Percentiles rank a stretch among this genome's conserved stretches.
These are phyloP conservation scores for Clitarchus hookeri DNA, from an alignment of 2,888 invertebrate species.

Conservation along the genomic window DNA sequence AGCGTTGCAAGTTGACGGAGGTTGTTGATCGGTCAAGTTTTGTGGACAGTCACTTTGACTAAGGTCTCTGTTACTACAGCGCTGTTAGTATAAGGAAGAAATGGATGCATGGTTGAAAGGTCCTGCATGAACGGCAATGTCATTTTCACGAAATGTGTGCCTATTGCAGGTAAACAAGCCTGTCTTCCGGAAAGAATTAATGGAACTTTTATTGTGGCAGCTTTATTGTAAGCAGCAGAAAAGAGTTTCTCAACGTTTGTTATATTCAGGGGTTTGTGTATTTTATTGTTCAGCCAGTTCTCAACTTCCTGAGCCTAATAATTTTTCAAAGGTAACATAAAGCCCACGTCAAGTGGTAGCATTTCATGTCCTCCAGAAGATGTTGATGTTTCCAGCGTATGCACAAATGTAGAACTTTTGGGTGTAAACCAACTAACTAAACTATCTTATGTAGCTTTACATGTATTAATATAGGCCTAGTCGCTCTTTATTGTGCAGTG, in stretches of 20 bases:
- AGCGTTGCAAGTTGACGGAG: background rate
- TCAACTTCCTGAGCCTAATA: background rate
- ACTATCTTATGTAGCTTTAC: too few species aligned
- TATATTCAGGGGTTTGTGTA: background rate
- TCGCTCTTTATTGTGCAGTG: too few species aligned
- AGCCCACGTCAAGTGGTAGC: conserved; percentile 29
- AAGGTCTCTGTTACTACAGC: background rate
- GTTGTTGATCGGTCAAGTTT: background rate
- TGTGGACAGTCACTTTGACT: background rate
- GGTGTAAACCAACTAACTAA: too few species aligned
- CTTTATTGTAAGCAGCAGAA: background rate
- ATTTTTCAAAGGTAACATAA: conserved; percentile 30
- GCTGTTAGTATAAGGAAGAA: background rate
- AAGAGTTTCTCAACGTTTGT: background rate
- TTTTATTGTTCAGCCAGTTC: conserved; percentile 11
- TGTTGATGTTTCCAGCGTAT: too few species aligned
- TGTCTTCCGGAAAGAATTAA: conserved; percentile 19
- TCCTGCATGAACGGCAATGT: background rate
- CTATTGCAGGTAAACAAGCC: conserved; percentile 18
- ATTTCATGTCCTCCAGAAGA: too few species aligned
- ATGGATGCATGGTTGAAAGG: background rate
- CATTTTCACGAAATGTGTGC: background rate
- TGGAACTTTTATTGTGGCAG: background rate
- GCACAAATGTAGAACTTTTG: too few species aligned
- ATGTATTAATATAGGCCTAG: too few species aligned